phyloP scores from a whole-genome alignment of 2,888 invertebrate genomes.

The Chrysina gloriosa region DNA sequence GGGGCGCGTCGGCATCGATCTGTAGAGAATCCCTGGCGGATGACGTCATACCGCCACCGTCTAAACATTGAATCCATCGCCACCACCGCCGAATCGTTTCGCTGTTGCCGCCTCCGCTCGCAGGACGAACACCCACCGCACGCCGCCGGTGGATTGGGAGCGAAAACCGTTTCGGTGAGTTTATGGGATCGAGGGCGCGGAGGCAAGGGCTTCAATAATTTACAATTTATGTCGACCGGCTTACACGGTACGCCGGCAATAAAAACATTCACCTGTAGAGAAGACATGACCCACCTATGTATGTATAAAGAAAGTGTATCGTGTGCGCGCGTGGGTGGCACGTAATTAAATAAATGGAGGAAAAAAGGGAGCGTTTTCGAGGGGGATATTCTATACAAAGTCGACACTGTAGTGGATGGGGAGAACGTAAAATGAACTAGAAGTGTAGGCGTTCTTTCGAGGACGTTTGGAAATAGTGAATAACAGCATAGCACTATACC shows the following conservation, averaged over 20 bases:
- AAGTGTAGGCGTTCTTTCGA: too few species aligned
- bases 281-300: not conserved
- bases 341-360: not conserved
- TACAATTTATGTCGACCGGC: constrained; percentile 24
- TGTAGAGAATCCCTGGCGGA: constrained; percentile 52
- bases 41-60: constrained; percentile 60
- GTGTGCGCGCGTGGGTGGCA: not conserved
- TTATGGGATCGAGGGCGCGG: not conserved
- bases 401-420: too few species aligned
- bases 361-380: too few species aligned
- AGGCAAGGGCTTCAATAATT: constrained; percentile 13
- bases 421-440: too few species aligned
- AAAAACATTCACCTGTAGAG: constrained; percentile 24
- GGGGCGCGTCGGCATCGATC: constrained; percentile 51
- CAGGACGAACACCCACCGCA: constrained; percentile 8
- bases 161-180: not conserved
- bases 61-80: constrained; percentile 58
- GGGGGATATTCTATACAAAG: too few species aligned
- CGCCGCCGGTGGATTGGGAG: not conserved
- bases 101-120: constrained; percentile 20
- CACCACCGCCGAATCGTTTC: constrained; percentile 21
- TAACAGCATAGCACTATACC: too few species aligned
- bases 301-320: not conserved
- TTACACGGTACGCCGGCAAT: not conserved
- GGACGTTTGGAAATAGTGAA: too few species aligned